phyloP scores from a whole-genome alignment of 1,140 invertebrate genomes.

The Aphidius gifuensis region DNA sequence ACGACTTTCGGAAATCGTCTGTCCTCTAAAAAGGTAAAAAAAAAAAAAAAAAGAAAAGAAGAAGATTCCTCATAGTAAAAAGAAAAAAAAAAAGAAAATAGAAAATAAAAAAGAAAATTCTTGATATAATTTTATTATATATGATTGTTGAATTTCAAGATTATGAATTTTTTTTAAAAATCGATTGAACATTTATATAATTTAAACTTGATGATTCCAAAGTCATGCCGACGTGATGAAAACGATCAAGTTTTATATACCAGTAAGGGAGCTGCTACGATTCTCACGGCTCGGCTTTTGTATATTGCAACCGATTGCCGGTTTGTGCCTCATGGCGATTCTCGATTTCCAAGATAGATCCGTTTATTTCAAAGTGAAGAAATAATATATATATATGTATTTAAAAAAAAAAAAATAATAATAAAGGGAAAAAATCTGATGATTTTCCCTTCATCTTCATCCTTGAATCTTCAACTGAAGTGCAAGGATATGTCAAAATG shows the following conservation, averaged over 20 bases:
- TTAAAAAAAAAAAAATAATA: conserved; percentile 8
- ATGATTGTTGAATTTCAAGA: no score
- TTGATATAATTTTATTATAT: no score
- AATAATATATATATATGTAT: conserved; percentile 10
- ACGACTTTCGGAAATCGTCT: no score
- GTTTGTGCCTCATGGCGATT: conserved; percentile 29
- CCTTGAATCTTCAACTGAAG: conserved; percentile 12
- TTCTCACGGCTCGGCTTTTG: conserved; percentile 35
- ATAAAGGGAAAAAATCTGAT: conserved; percentile 4
- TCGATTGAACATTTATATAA: no score
- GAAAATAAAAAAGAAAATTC: no score
- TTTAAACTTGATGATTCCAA: conserved; percentile 3
- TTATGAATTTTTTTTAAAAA: no score
- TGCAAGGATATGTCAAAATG: conserved; percentile 2
- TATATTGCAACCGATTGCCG: conserved; percentile 27
- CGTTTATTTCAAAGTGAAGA: conserved; percentile 14
- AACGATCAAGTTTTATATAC: no score
- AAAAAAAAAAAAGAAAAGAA: no score
- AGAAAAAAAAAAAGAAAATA: no score
- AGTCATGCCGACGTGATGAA: conserved; percentile 19
- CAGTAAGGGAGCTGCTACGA: conserved; percentile 31
- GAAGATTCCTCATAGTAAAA: no score
- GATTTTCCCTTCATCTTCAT: neutral
- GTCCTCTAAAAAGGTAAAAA: no score
- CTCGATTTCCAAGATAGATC: conserved; percentile 26